Percentiles rank a stretch among this genome's conserved stretches.
These are phyloP conservation scores for Cryptocheilus praepositus DNA, from an alignment of 2,888 invertebrate species.

Conservation along the genomic window DNA sequence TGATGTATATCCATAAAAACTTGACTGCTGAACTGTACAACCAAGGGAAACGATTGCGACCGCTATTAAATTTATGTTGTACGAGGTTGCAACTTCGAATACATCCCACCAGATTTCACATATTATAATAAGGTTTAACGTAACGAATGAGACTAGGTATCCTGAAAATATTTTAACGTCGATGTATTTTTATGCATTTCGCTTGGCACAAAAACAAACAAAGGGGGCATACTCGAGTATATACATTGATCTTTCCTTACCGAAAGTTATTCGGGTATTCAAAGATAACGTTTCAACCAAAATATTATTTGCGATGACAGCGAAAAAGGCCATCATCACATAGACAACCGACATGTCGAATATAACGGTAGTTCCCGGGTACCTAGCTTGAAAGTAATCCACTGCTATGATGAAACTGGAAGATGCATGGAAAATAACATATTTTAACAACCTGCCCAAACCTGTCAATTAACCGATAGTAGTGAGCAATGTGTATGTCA, in stretches of 20 bases:
- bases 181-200: no score
- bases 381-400: constrained; percentile 91
- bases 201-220: no score
- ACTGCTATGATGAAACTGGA: constrained; percentile 94
- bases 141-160: constrained; percentile 87
- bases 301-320: constrained; percentile 90
- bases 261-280: constrained; percentile 90
- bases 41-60: constrained; percentile 91
- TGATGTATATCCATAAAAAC: constrained; percentile 95
- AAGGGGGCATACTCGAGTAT: no score
- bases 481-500: neutral
- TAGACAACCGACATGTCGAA: constrained; percentile 96
- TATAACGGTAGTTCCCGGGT: constrained; percentile 89
- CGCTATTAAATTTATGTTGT: constrained; percentile 88
- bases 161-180: constrained; percentile 75
- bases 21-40: constrained; percentile 95
- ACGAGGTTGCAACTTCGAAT: constrained; percentile 86
- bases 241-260: constrained; percentile 73
- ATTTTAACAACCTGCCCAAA: neutral
- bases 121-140: constrained; percentile 87
- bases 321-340: constrained; percentile 91
- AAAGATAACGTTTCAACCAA: constrained; percentile 88
- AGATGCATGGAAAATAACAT: constrained; percentile 47
- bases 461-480: neutral
- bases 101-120: constrained; percentile 92